These are phyloP conservation scores for Drosophila pandora DNA, from an alignment of 1,140 invertebrate species.

Conservation along the genomic window DNA sequence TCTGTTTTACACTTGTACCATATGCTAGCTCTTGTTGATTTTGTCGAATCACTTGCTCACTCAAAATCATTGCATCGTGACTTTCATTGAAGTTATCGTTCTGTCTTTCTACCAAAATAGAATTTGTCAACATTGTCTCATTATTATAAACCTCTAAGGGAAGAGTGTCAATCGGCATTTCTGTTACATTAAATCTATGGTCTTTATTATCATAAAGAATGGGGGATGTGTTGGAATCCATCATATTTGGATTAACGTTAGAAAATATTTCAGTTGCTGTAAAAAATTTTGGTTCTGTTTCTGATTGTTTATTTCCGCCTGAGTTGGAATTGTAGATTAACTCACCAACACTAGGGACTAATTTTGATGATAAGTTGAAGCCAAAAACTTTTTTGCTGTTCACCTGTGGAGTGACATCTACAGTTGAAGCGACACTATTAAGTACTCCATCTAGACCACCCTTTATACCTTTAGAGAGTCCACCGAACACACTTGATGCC, in stretches of 20 bases:
- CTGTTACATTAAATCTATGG: neutral
- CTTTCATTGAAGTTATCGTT: constrained; percentile 20
- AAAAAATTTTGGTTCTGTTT: neutral
- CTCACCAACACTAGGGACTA: constrained; percentile 69
- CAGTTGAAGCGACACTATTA: constrained; percentile 49
- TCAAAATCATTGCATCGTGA: constrained; percentile 25
- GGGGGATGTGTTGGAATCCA: neutral
- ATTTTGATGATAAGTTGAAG: constrained; percentile 72
- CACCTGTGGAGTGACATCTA: constrained; percentile 19
- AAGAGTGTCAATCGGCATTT: neutral
- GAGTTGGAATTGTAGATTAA: constrained; percentile 46
- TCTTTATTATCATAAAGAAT: constrained; percentile 5
- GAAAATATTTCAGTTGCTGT: constrained; percentile 7
- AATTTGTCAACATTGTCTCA: neutral
- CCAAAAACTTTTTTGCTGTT: constrained; percentile 62
- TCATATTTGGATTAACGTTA: neutral
- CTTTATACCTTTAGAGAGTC: constrained; percentile 75
- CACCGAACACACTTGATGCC: constrained; percentile 62
- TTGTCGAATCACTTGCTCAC: constrained; percentile 4
- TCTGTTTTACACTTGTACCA: neutral
- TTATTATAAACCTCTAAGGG: neutral
- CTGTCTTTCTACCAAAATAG: constrained; percentile 6
- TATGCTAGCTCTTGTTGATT: neutral
- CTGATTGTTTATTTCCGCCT: constrained; percentile 13
- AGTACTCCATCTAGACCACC: constrained; percentile 74